Evolutionary conservation across 2,113 vertebrate genomes (phyloP).

Genomic region (Ciconia maguari): DNA sequence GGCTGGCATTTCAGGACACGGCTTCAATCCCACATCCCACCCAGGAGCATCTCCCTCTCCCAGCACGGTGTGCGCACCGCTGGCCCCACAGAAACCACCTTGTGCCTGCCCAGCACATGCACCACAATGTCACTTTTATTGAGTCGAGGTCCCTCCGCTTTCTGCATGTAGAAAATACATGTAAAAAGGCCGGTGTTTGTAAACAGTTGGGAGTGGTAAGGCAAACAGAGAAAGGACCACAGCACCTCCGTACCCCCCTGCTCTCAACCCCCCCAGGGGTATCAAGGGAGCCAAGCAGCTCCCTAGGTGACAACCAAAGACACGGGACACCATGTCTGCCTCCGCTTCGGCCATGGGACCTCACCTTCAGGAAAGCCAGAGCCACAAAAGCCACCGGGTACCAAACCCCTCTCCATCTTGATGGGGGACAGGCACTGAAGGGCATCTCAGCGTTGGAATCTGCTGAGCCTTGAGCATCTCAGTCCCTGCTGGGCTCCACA

Average conservation of each 20-base stretch:
- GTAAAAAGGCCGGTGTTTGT: neutral
- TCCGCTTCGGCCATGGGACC: fast-evolving
- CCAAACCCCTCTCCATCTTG: neutral
- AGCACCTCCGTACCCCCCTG: neutral
- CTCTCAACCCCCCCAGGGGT: fast-evolving
- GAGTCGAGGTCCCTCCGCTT: neutral
- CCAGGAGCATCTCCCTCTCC: fast-evolving
- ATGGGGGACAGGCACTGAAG: neutral
- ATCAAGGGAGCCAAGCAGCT: neutral
- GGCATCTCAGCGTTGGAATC: neutral
- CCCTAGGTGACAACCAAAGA: fast-evolving
- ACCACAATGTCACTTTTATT: conserved; percentile 22
- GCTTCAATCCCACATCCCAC: neutral
- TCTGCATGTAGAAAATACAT: neutral
- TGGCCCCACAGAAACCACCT: neutral
- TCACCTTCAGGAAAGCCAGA: neutral
- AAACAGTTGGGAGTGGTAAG: conserved; percentile 2
- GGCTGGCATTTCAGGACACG: fast-evolving
- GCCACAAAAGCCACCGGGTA: neutral
- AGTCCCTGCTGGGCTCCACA: fast-evolving
- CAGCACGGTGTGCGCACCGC: fast-evolving
- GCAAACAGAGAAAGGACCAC: neutral
- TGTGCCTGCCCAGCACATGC: fast-evolving
- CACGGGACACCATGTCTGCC: neutral
- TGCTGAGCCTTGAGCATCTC: neutral